A percentile compares a stretch with the other conserved stretches of the same genome.
These are phyloP conservation scores for Anhinga rufa DNA, from an alignment of 2,113 vertebrate genomes.

Conservation along the genomic window DNA sequence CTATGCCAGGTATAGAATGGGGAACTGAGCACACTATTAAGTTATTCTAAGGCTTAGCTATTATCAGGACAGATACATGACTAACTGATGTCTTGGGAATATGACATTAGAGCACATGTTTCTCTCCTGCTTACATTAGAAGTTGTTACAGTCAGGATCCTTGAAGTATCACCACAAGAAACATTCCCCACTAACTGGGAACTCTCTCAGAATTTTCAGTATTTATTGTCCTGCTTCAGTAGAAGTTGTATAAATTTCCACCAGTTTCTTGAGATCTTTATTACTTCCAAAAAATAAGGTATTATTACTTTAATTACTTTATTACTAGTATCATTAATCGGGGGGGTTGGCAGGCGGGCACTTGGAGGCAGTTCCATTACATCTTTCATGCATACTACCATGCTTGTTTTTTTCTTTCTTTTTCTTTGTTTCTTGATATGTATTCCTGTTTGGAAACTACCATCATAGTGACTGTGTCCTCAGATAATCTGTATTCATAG, in stretches of 20 bases:
- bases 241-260: not conserved
- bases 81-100: not conserved
- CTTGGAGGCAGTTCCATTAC: not conserved
- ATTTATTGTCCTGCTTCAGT: not conserved
- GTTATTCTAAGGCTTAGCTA: not conserved
- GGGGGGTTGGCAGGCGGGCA: too few species aligned
- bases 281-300: not conserved
- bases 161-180: not conserved
- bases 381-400: not conserved
- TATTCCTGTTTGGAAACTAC: not conserved
- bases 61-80: not conserved
- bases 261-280: not conserved
- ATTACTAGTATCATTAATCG: not conserved
- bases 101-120: not conserved
- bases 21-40: not conserved
- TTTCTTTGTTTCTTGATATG: not conserved
- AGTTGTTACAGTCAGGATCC: not conserved
- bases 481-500: not conserved
- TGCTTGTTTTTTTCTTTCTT: not conserved
- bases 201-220: not conserved
- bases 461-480: not conserved
- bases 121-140: not conserved
- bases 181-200: not conserved
- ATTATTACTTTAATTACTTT: not conserved
- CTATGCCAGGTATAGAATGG: not conserved